Percentiles rank a stretch among this genome's conserved stretches.
These are phyloP conservation scores for Emys orbicularis DNA, from an alignment of 2,797 vertebrate species.

Conservation along the genomic window DNA sequence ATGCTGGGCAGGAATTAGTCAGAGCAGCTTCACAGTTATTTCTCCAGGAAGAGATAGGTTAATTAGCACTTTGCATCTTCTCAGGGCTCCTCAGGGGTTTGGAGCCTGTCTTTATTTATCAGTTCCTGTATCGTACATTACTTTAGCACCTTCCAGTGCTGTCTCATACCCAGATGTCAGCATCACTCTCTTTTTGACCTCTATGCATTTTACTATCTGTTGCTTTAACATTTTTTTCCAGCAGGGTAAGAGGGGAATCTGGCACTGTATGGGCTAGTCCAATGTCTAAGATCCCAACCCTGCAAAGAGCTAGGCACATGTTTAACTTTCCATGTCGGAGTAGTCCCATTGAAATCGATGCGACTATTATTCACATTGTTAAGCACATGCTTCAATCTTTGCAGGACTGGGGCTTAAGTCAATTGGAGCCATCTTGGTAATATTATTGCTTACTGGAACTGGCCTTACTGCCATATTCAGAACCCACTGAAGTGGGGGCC, in stretches of 20 bases:
- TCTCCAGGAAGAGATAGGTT: neutral
- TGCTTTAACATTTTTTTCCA: neutral
- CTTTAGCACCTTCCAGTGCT: neutral
- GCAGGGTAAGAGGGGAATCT: neutral
- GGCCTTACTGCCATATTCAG: fast-evolving
- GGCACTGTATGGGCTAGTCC: neutral
- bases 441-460: fast-evolving
- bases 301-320: neutral
- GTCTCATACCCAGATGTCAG: neutral
- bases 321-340: neutral
- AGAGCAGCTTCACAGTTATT: neutral
- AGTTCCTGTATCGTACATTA: neutral
- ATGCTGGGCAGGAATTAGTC: neutral
- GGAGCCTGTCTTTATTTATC: neutral
- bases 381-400: neutral
- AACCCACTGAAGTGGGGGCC: fast-evolving
- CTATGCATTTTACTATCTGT: fast-evolving
- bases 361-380: neutral
- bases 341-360: neutral
- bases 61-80: neutral
- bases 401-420: neutral
- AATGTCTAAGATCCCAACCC: neutral
- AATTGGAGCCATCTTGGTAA: neutral
- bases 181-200: fast-evolving
- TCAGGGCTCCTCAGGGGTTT: neutral